These are phyloP conservation scores for Spheniscus mendiculus DNA, from an alignment of 2,113 vertebrate genomes.

Conservation along the genomic window DNA sequence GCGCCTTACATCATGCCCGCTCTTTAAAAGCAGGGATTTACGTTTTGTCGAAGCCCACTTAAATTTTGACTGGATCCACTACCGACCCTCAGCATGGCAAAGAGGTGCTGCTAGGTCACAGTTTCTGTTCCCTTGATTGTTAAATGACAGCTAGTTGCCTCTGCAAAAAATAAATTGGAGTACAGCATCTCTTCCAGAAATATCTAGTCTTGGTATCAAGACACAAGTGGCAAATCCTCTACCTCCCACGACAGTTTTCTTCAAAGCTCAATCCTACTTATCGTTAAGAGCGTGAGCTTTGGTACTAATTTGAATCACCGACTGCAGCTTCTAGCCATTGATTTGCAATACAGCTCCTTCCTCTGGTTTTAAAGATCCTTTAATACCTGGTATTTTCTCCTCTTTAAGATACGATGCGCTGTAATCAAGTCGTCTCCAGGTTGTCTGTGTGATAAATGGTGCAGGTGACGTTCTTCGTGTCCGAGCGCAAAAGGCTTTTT, in stretches of 20 bases:
- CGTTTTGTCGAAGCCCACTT: no score
- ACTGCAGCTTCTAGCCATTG: not conserved
- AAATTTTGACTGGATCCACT: not conserved
- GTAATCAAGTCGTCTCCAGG: not conserved
- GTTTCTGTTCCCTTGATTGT: not conserved
- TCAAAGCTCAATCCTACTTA: not conserved
- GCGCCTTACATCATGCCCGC: rapidly evolving
- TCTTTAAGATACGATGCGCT: not conserved
- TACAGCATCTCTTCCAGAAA: not conserved
- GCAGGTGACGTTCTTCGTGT: not conserved
- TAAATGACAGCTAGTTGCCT: not conserved
- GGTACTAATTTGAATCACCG: not conserved
- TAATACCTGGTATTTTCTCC: not conserved
- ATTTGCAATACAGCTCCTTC: not conserved
- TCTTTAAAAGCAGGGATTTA: not conserved
- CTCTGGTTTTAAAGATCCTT: not conserved
- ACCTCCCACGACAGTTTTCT: not conserved
- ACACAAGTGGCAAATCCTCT: not conserved
- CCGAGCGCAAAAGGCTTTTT: no score
- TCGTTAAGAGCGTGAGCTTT: not conserved
- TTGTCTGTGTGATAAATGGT: not conserved
- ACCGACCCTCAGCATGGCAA: not conserved
- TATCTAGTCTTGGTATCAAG: not conserved
- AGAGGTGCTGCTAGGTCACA: not conserved
- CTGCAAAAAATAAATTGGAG: not conserved